Evolutionary conservation across 2,888 invertebrate species (phyloP).

Genomic region (Epsilonema sp.): DNA sequence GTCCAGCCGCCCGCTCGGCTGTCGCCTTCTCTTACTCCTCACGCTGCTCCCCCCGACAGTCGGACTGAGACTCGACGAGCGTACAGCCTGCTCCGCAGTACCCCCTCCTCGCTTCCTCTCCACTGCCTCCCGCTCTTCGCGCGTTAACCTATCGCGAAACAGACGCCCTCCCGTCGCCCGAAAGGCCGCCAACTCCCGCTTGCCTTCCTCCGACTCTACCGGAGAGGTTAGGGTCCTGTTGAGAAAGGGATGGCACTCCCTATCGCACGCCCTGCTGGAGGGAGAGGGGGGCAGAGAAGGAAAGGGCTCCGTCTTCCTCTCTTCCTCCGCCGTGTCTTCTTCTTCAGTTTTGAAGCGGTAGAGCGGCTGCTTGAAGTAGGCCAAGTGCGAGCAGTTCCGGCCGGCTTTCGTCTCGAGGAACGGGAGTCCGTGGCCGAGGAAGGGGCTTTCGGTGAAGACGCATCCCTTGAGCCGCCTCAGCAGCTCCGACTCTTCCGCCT

Average conservation of each 20-base stretch:
- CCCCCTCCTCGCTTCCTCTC: too few relatives aligned
- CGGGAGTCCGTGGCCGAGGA: conserved; percentile 59
- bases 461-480: conserved; percentile 11
- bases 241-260: conserved; percentile 27
- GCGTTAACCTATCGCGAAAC: too few relatives aligned
- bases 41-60: too few relatives aligned
- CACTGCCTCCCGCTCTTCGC: too few relatives aligned
- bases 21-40: too few relatives aligned
- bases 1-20: conserved; percentile 16
- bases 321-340: not conserved
- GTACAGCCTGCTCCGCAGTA: too few relatives aligned
- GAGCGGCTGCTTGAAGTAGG: conserved; percentile 24
- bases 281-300: not conserved
- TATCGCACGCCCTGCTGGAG: not conserved
- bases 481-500: conserved; percentile 5
- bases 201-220: conserved; percentile 43
- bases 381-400: conserved; percentile 41
- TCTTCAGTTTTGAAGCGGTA: conserved; percentile 10
- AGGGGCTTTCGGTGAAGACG: conserved; percentile 61
- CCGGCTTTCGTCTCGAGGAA: conserved; percentile 67
- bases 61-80: too few relatives aligned
- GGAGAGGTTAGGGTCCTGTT: conserved; percentile 27
- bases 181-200: conserved; percentile 57
- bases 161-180: conserved; percentile 57
- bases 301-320: not conserved